Evolutionary conservation across 1,140 invertebrate genomes (phyloP).

Genomic region (Pseudomyrmex cubaensis): DNA sequence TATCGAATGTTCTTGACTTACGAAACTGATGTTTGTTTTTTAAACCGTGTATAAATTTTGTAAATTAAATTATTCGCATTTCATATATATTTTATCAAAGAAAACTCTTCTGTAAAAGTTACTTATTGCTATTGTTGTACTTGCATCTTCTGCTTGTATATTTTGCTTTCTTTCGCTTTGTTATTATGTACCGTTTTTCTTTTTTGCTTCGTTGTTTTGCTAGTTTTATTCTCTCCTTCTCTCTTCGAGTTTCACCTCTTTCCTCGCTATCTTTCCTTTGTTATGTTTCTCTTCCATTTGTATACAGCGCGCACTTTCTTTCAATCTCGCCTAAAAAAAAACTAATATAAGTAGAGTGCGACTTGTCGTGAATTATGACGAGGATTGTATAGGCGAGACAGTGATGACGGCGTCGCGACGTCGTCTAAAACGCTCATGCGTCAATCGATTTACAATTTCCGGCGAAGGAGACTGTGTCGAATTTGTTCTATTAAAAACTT

Average conservation of each 20-base stretch:
- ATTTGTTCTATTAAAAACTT: no score
- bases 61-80: no score
- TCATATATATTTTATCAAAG: no score
- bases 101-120: no score
- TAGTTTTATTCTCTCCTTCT: slow-evolving; percentile 20
- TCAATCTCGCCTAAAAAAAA: slow-evolving; percentile 16
- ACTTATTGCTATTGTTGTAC: background rate
- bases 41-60: no score
- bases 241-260: slow-evolving; percentile 21
- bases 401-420: slow-evolving; percentile 43
- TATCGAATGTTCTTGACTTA: no score
- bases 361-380: slow-evolving; percentile 32
- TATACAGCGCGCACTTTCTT: slow-evolving; percentile 1
- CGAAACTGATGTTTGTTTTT: no score
- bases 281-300: slow-evolving; percentile 44
- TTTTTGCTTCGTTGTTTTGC: background rate
- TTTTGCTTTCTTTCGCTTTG: slow-evolving; percentile 3
- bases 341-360: slow-evolving; percentile 4
- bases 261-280: slow-evolving; percentile 13
- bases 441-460: slow-evolving; percentile 60
- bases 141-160: background rate
- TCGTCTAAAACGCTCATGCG: slow-evolving; percentile 44
- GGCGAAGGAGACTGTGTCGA: slow-evolving; percentile 5
- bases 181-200: slow-evolving; percentile 10
- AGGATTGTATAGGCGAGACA: slow-evolving; percentile 1